phyloP scores from a whole-genome alignment of 2,113 vertebrate genomes.

The Azemiops feae region DNA sequence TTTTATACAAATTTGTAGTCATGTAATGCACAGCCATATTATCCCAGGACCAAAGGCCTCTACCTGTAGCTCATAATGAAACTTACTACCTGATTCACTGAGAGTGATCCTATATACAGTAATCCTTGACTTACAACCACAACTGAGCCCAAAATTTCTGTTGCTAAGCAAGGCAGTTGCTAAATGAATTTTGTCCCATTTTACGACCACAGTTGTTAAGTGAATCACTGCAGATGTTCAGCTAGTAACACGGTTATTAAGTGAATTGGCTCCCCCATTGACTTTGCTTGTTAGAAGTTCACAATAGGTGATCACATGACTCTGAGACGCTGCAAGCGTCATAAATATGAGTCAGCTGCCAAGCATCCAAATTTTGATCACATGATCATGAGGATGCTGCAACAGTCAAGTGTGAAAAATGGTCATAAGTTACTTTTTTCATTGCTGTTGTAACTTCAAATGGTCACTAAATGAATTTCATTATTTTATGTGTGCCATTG shows the following conservation, averaged over 20 bases:
- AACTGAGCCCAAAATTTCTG: too few relatives aligned
- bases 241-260: too few relatives aligned
- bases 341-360: background rate
- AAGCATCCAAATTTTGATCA: background rate
- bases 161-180: too few relatives aligned
- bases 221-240: too few relatives aligned
- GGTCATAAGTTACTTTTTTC: background rate
- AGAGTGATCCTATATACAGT: background rate
- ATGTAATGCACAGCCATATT: constrained; percentile 32
- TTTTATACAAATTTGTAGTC: constrained; percentile 20
- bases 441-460: background rate
- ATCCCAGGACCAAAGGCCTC: background rate
- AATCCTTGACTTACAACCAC: too few relatives aligned
- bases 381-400: background rate
- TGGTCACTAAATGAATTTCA: background rate
- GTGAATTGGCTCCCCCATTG: background rate
- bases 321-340: background rate
- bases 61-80: background rate
- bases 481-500: too few relatives aligned
- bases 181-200: background rate
- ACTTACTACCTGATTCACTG: background rate
- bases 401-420: background rate
- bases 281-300: too few relatives aligned
- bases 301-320: background rate
- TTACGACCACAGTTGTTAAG: background rate